Conservation (phyloP, 2,113 vertebrate genomes). For the Phoxinus phoxinus region DNA sequence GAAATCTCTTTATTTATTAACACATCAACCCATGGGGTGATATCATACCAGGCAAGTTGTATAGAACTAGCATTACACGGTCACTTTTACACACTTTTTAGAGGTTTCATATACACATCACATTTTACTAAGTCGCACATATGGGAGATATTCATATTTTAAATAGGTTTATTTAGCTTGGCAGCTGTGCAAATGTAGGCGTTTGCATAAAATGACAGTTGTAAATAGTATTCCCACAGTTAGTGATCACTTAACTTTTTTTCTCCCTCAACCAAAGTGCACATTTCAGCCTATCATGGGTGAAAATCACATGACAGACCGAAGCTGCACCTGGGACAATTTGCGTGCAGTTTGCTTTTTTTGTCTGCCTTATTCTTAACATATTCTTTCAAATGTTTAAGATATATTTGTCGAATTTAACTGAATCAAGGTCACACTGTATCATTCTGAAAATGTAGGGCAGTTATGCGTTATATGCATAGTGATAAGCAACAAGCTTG, state of each 20-base stretch:
- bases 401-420: neutral
- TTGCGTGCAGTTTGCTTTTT: neutral
- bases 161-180: neutral
- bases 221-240: neutral
- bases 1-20: conserved; percentile 99
- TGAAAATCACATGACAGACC: neutral
- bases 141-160: neutral
- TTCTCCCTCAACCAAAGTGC: neutral
- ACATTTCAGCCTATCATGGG: no score
- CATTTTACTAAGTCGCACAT: neutral
- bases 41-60: conserved; percentile 86
- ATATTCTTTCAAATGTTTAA: neutral
- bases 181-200: neutral
- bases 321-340: neutral
- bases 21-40: conserved; percentile 91
- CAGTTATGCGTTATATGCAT: neutral
- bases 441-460: neutral
- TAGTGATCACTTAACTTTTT: neutral
- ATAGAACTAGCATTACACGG: neutral
- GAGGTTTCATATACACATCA: neutral
- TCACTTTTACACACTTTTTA: neutral
- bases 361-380: neutral
- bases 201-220: neutral
- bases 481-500: neutral
- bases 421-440: neutral